Conservation (phyloP, 1,140 invertebrate genomes). For the Harlomillsia oculata region DNA sequence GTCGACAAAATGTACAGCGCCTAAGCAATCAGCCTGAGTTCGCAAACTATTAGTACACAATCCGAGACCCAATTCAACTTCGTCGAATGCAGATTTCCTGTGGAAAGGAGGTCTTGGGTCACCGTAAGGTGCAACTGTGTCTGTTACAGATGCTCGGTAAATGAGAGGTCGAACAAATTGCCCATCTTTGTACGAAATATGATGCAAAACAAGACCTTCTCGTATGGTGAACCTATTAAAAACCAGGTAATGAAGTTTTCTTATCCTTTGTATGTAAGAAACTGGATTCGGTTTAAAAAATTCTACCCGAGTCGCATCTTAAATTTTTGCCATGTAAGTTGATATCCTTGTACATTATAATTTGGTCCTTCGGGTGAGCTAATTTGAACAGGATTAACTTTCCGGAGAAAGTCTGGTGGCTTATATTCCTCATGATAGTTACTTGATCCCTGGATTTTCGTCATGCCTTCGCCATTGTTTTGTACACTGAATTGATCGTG, state of each 20-base stretch:
- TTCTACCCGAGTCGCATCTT: constrained; percentile 6
- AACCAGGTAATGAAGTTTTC: background rate
- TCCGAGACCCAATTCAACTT: constrained; percentile 13
- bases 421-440: constrained; percentile 10
- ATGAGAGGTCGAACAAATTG: constrained; percentile 4
- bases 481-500: background rate
- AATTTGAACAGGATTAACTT: background rate
- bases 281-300: background rate
- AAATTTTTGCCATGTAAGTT: constrained; percentile 15
- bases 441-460: background rate
- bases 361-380: background rate
- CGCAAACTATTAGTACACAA: background rate
- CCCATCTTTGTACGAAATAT: background rate
- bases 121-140: constrained; percentile 6
- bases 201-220: constrained; percentile 12
- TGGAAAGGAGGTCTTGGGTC: constrained; percentile 21
- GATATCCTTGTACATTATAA: constrained; percentile 1
- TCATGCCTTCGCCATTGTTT: constrained; percentile 4
- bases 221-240: background rate
- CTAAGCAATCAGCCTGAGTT: background rate
- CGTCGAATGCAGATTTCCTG: constrained; percentile 25
- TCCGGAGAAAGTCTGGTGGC: background rate
- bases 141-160: constrained; percentile 4
- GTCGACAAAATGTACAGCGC: constrained; percentile 2
- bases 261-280: background rate